Percentiles rank a stretch among this genome's conserved stretches.
These are phyloP conservation scores for Harpagoxenus sublaevis DNA, from an alignment of 2,888 invertebrate species.

Conservation along the genomic window DNA sequence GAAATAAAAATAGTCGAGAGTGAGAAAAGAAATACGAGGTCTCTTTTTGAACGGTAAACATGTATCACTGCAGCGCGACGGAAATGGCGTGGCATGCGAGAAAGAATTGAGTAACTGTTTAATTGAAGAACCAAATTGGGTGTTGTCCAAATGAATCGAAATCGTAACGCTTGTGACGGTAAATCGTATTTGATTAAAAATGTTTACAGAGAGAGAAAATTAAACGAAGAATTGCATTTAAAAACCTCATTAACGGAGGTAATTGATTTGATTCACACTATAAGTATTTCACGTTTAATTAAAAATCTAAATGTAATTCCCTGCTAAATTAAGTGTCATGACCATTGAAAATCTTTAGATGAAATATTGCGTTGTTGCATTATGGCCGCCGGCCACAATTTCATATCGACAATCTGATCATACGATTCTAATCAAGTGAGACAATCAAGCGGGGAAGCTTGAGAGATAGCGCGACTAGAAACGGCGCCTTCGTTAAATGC, in stretches of 20 bases:
- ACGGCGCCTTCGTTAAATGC: constrained; percentile 59
- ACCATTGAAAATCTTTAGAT: neutral
- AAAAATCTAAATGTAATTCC: constrained; percentile 28
- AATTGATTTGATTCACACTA: constrained; percentile 25
- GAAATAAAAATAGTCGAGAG: constrained; percentile 14
- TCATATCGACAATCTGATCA: constrained; percentile 6
- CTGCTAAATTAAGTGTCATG: constrained; percentile 16
- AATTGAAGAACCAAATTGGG: neutral
- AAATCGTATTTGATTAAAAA: constrained; percentile 24
- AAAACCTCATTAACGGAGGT: constrained; percentile 17
- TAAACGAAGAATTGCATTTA: constrained; percentile 20
- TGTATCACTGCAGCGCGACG: neutral
- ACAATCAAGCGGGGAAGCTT: constrained; percentile 1
- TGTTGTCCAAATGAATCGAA: neutral
- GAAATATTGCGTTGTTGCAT: constrained; percentile 1
- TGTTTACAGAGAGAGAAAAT: constrained; percentile 23
- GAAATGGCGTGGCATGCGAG: neutral
- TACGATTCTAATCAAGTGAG: constrained; percentile 36
- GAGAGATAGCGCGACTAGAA: constrained; percentile 12
- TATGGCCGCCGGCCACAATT: neutral
- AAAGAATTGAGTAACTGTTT: neutral
- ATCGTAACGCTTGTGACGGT: neutral
- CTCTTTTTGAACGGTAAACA: neutral
- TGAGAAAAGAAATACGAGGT: neutral
- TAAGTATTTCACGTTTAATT: constrained; percentile 13